Conservation (phyloP, 2,888 invertebrate species). For the Ophion obscuratus region DNA sequence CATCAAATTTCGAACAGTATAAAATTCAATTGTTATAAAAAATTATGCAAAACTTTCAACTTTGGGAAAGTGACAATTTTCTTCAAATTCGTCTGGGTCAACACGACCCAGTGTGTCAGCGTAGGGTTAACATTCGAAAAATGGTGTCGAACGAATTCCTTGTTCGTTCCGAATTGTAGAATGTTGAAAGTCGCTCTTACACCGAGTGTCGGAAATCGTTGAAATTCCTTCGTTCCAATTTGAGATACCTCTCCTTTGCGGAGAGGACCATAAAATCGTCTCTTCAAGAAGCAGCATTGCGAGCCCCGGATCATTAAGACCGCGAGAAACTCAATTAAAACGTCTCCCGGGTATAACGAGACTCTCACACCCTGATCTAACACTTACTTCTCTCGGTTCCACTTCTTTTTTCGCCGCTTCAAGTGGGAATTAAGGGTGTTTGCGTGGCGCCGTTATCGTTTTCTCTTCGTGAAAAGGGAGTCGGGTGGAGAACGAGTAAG, state of each 20-base stretch:
- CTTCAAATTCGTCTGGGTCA: too few relatives aligned
- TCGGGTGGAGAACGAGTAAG: neutral
- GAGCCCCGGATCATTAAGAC: constrained; percentile 57
- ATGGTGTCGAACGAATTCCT: neutral
- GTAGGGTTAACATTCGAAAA: neutral
- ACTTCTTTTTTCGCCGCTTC: constrained; percentile 27
- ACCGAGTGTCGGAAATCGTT: neutral
- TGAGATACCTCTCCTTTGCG: neutral
- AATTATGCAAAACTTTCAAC: too few relatives aligned
- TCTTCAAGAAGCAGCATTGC: constrained; percentile 18
- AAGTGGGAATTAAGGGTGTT: constrained; percentile 49
- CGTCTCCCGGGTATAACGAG: constrained; percentile 40
- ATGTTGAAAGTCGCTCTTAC: neutral
- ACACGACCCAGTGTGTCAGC: too few relatives aligned
- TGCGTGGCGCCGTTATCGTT: constrained; percentile 53
- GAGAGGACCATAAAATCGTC: constrained; percentile 34
- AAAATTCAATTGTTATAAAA: too few relatives aligned
- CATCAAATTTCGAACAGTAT: too few relatives aligned
- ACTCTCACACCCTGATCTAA: constrained; percentile 9
- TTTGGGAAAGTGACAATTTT: too few relatives aligned
- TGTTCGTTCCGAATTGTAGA: neutral
- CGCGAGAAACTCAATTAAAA: constrained; percentile 71
- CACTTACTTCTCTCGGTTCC: constrained; percentile 24
- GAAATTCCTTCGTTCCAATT: constrained; percentile 11
- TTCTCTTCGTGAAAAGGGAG: constrained; percentile 35